Evolutionary conservation across 37 sponge, comb jelly and placozoan genomes (phyloP), one percentile per base, ranked within the genome.

Genomic region (Chondrilla cf. caribensis): DNA sequence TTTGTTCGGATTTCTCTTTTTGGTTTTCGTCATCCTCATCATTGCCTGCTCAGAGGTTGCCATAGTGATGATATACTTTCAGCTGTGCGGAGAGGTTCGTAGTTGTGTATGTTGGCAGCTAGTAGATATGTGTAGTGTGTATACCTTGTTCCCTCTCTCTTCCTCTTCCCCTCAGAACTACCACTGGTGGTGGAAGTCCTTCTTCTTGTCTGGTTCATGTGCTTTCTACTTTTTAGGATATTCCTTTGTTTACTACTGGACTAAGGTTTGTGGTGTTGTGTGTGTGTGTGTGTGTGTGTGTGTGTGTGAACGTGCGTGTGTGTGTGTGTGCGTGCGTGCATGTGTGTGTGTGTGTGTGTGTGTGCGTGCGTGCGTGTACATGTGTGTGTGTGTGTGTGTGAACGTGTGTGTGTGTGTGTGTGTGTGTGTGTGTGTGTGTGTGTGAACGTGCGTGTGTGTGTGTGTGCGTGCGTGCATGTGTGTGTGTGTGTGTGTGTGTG

Each of bases 121-220:
- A 58, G 80, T 33, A 17, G 28, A 47, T 54, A 7, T 31, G 26
- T 8, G 9, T 5, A 29, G 19, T 18, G 39, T 35, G 21, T 2
- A 24, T 11, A n/a, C n/a, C n/a, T n/a, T n/a, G n/a, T n/a, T 5
- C 33, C 68, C 68, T 73, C 44, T 3, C 41, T 38, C 36, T 37
- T 37, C 41, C 24, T 26, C 35, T 14, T 3, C 37, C 60, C 47
- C 47, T 39, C 70, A 88, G 95, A 82, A 94, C 87, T 94, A 97
- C 58, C 95, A 96, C 67, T 98, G 99, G 99, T 98, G 99, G 99
- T 98, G 99, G 99, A 94, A 92, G 57, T 94, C 97, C 31, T 94
- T 90, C 82, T 86, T 94, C 47, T 67, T 94, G 39, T 92, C 96
- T 38, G 91, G 90, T 58, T 92, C 97, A 18, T 84, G 88, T 79